phyloP scores from a whole-genome alignment of 2,113 vertebrate species.

The Nothocercus nigrocapillus region DNA sequence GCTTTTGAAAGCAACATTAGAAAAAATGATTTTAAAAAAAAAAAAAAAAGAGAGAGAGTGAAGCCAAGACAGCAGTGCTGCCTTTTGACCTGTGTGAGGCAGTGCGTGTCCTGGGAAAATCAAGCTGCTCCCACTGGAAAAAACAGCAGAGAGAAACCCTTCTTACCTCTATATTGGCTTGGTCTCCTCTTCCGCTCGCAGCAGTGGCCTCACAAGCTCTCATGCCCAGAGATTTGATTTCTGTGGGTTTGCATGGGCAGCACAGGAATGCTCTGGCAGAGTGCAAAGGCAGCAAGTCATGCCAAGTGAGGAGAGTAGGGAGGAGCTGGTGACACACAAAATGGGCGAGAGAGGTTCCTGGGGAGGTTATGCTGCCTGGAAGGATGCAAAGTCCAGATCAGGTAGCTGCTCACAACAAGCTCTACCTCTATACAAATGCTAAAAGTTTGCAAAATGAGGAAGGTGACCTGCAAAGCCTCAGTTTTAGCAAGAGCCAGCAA shows the following conservation, averaged over 20 bases:
- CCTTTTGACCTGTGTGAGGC: not conserved
- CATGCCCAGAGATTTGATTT: not conserved
- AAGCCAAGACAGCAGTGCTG: not conserved
- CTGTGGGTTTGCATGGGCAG: rapidly evolving
- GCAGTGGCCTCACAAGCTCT: not conserved
- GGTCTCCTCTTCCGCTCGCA: not conserved
- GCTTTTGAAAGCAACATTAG: not conserved
- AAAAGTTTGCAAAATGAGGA: not conserved
- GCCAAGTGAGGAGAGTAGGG: not conserved
- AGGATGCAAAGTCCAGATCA: not conserved
- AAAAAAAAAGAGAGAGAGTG: not conserved
- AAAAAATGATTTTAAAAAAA: not conserved
- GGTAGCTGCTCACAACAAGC: not conserved
- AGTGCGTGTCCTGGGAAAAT: not conserved
- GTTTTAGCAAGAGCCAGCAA: not conserved
- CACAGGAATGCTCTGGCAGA: not conserved
- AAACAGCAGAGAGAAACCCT: not conserved
- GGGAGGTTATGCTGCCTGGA: not conserved
- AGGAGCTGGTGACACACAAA: not conserved
- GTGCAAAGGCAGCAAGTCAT: not conserved
- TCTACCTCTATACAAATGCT: not conserved
- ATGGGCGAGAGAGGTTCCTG: not conserved
- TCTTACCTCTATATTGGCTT: not conserved
- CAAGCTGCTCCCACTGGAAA: not conserved
- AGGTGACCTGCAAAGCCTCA: not conserved